Base-by-base conservation (phyloP, 2,113 vertebrate species). In the Albula goreensis region DNA sequence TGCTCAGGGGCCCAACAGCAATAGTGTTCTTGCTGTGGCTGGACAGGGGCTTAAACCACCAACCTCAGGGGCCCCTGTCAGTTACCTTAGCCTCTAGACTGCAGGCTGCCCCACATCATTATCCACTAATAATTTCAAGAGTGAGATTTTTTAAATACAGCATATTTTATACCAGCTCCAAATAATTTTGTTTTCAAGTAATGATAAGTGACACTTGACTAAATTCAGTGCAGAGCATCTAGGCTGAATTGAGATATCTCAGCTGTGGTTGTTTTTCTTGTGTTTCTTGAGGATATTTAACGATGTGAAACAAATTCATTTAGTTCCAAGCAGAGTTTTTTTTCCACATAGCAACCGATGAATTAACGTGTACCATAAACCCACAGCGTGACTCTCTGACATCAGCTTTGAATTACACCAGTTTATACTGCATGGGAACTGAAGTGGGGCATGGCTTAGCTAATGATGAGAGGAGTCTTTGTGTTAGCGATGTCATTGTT, bases 351-450 rank as follows among this genome's bases (percentile, higher is more conserved):
- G 74, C 52, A 79, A 49, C 60, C 60, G 25, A 83, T 19, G 63
- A 83, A 60, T 6, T 50, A n/a, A 31, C 1, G 50, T 74, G 83
- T 31, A 8, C 70, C 25, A 9, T 25, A 77, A 51, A 74, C 19
- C 50, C 22, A 48, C 51, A 52, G 83, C 84, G 31, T 52, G 53
- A 78, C 12, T 19, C 31, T 53, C 51, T 48, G 2, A 5, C 84
- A 85, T 51, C 50, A 6, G 17, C 53, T 79, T 60, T 49, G 52
- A 79, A 60, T 57, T 80, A 80, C 25, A 60, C 25, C 31, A 25
- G 56, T 66, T 81, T 81, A 9, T 81, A 4, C 22, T 50, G 85
- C 85, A 25, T 86, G 78, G 53, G 78, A 86, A 85, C 63, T 77
- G 22, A 80, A 85, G 56, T 48, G 56, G 63, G 85, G 60, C 66